Base-by-base conservation (phyloP, 2,888 invertebrate species). In the Slavum lentiscoides region DNA sequence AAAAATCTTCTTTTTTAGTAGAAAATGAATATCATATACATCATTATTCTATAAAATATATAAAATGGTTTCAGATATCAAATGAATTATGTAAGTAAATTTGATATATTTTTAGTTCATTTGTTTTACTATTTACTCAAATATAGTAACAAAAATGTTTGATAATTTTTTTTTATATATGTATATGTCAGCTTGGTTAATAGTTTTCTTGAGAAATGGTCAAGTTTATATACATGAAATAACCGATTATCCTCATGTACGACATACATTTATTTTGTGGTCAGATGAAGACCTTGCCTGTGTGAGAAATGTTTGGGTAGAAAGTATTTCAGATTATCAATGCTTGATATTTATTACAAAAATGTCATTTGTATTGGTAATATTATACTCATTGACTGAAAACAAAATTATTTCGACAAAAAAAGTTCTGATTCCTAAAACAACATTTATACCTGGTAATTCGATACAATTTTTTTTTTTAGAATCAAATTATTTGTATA, bases 211-310 rank as follows among this genome's bases (percentile, higher is more conserved):
- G 21, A 64, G 17, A 55, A 80, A 72, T 72, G 80, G 80, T n/a
- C 70, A 80, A 80, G 23, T 80, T 64, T 72, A 66, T 80, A 70
- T 80, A 66, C 72, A 80, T 23, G 80, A 80, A 64, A 70, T 80
- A 69, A 62, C 23, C 23, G 37, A 64, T n/a, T 80, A 80, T 66
- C 80, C 80, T 64, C 11, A 55, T 43, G n/a, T 80, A 13, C 19
- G 64, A 5, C 15, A 23, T 72, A 72, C 80, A 39, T 80, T 80
- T 80, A 23, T 55, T n/a, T 72, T 80, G 23, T 80, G 80, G 80
- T 58, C 23, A n/a, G 70, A 80, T 21, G 64, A 80, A 72, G 80
- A 80, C 17, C 64, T 64, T 58, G 70, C 70, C 1, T 70, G 39
- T 66, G 72, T 80, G 6, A 80, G 66, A 66, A 70, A 80, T 43